Percentiles rank a stretch among this genome's conserved stretches.
Conservation (phyloP, 2,113 vertebrate genomes). For the Lycaon pictus region DNA sequence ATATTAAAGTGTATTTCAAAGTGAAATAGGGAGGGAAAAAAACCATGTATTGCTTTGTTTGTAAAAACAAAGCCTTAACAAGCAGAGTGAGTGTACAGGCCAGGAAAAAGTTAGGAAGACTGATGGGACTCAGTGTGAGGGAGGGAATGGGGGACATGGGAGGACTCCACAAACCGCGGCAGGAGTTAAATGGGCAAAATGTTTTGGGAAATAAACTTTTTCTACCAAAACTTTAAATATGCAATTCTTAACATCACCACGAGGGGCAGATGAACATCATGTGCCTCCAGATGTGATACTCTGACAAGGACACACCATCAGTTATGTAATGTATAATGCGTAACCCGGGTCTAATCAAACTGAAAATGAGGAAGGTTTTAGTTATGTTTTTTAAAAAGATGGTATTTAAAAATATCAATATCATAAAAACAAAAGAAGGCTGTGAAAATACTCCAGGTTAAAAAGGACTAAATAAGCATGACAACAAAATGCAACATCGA, state of each 20-base stretch:
- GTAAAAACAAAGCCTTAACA: not conserved
- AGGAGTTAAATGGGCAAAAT: not conserved
- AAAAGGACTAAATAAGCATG: not conserved
- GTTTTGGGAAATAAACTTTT: not conserved
- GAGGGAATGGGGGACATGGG: not conserved
- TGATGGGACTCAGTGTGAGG: not conserved
- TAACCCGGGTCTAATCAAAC: not conserved
- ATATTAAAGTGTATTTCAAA: not conserved
- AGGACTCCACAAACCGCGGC: not conserved
- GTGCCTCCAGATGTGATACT: not conserved
- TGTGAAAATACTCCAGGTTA: constrained; percentile 18
- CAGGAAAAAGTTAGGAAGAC: not conserved
- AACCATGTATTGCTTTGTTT: not conserved
- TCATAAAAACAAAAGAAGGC: not conserved
- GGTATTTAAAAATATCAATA: not conserved
- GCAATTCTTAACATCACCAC: not conserved
- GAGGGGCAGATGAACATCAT: not conserved
- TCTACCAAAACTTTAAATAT: not conserved
- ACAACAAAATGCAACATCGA: not conserved
- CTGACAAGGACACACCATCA: not conserved
- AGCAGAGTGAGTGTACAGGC: not conserved
- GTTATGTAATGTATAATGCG: not conserved
- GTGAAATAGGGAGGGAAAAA: not conserved
- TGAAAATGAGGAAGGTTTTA: not conserved
- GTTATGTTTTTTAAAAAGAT: not conserved